Evolutionary conservation across 2,797 vertebrate species (phyloP).

Genomic region (Miichthys miiuy): DNA sequence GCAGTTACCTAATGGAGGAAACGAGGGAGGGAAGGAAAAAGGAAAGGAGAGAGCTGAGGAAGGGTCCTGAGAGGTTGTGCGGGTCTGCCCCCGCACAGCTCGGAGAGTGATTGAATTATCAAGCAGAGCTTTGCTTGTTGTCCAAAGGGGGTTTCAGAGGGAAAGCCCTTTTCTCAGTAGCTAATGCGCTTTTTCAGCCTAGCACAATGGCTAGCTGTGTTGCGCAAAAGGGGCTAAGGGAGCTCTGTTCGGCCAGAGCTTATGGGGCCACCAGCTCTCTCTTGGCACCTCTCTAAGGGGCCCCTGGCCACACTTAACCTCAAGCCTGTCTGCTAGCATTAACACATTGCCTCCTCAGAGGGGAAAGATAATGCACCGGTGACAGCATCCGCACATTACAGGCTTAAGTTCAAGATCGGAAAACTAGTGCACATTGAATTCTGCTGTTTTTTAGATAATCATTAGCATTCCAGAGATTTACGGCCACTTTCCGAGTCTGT

Average conservation of each 20-base stretch:
- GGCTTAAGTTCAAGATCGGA: conserved; percentile 12
- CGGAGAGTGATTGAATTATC: conserved; percentile 84
- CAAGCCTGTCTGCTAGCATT: conserved; percentile 75
- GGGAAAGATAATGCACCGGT: conserved; percentile 58
- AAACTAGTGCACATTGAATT: conserved; percentile 28
- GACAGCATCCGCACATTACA: conserved; percentile 60
- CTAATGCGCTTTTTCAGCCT: conserved; percentile 82
- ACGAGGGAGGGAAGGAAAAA: conserved; percentile 36
- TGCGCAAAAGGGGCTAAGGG: conserved; percentile 74
- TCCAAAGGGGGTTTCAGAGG: conserved; percentile 72
- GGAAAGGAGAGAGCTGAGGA: conserved; percentile 36
- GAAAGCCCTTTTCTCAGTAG: conserved; percentile 76
- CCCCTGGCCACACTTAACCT: conserved; percentile 80
- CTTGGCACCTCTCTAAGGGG: conserved; percentile 75
- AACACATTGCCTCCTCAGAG: conserved; percentile 63
- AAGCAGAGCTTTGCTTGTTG: conserved; percentile 81
- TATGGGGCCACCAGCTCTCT: conserved; percentile 81
- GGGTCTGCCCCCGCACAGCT: conserved; percentile 56
- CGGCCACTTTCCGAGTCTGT: background rate
- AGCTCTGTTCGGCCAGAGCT: conserved; percentile 72
- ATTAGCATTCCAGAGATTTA: conserved; percentile 52
- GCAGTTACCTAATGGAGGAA: conserved; percentile 80
- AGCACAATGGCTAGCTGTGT: conserved; percentile 81
- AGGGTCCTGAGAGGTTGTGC: conserved; percentile 42
- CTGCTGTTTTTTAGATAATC: conserved; percentile 46